A percentile compares a stretch with the other conserved stretches of the same genome.
These are phyloP conservation scores for Pseudococcus jackbeardsleyi DNA, from an alignment of 2,888 invertebrate species.

Conservation along the genomic window DNA sequence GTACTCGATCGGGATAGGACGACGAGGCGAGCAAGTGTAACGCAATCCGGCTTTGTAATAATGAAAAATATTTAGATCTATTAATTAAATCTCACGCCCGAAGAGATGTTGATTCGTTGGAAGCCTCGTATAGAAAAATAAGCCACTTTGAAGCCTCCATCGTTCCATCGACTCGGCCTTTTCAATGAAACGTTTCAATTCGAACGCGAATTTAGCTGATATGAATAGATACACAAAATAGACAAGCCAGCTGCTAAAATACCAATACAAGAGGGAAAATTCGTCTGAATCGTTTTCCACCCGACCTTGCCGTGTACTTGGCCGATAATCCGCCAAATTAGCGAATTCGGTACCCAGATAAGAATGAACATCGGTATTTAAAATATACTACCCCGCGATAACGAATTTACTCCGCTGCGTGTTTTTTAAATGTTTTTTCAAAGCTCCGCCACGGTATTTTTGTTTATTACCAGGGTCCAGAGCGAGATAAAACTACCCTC, in stretches of 20 bases:
- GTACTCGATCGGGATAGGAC: background rate
- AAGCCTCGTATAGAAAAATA: background rate
- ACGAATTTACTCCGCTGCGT: background rate
- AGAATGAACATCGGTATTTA: conserved; percentile 36
- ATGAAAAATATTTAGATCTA: conserved; percentile 32
- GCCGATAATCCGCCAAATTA: background rate
- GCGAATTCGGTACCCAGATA: conserved; percentile 20
- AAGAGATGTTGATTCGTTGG: conserved; percentile 25
- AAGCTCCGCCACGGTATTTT: background rate
- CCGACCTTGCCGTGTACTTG: background rate
- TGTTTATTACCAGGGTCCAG: conserved; percentile 5
- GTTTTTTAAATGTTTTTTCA: conserved; percentile 33
- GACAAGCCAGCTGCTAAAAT: too few relatives aligned
- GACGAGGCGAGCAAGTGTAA: background rate
- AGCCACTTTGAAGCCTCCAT: background rate
- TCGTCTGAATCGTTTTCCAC: background rate
- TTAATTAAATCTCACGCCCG: conserved; percentile 35
- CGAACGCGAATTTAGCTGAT: background rate
- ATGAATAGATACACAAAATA: background rate
- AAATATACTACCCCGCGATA: background rate
- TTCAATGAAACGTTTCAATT: conserved; percentile 2
- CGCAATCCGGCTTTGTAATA: conserved; percentile 27
- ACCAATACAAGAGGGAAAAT: too few relatives aligned
- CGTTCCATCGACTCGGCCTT: background rate
- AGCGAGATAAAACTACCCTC: background rate